Base-by-base conservation (phyloP, 2,113 vertebrate species). In the Sigmodon hispidus region DNA sequence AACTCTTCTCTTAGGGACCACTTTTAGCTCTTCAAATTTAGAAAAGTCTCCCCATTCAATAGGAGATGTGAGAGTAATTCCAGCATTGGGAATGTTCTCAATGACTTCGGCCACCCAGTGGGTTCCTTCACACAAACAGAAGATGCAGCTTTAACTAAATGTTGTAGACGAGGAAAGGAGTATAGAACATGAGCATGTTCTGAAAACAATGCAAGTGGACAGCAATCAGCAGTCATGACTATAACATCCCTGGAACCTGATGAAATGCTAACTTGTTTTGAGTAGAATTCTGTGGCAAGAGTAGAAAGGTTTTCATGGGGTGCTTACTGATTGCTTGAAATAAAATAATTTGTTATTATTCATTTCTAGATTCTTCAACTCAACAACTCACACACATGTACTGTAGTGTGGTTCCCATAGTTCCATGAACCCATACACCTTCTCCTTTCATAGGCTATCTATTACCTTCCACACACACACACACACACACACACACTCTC, bases 81-180 rank as follows among this genome's bases (percentile, higher is more conserved):
- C 96, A 36, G 97, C 59, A 0, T 40, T 73, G 24, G 98, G 98
- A 84, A 99, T 98, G 59, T 97, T 98, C 72, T 92, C 97, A 88
- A 98, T 95, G 96, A 98, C 95, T 90, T 98, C 98, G 55, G 98
- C 98, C 80, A 98, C 97, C 98, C 98, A 98, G 81, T 98, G 98
- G 72, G 98, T 99, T 1, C 98, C 98, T 99, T 72, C 4, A 92
- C 22, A 29, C 5, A 52, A 86, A 77, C 63, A 83, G 16, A 93
- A 93, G 80, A 65, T 4, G 2, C 34, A 57, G 17, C 52, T 69
- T 95, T 87, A 94, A 85, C 85, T 83, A 94, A 80, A n/a, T 69
- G 83, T 57, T 11, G 29, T 55, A 89, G 22, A 65, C 63, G 7
- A 59, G 45, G 22, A 70, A 90, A 70, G 7, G 36, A 43, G 59